A percentile compares a stretch with the other conserved stretches of the same genome.
phyloP scores from a whole-genome alignment of 1,140 invertebrate genomes.

The Drosophila fuyamai region DNA sequence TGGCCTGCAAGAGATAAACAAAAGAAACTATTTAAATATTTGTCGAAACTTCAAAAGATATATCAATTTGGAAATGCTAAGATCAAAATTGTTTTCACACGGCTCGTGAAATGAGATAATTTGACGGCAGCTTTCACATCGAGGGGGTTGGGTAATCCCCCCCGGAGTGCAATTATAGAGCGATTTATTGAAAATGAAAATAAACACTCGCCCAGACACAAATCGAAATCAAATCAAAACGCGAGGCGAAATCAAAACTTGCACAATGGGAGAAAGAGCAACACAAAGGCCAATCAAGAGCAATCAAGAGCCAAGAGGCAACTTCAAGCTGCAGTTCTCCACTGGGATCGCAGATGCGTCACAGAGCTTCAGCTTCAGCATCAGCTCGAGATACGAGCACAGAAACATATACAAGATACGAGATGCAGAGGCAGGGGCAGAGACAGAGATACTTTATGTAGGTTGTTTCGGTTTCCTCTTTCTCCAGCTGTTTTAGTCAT shows the following conservation, averaged over 20 bases:
- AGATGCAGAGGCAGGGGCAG: not conserved
- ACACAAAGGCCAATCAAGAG: constrained; percentile 62
- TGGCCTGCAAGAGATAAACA: constrained; percentile 51
- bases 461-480: constrained; percentile 42
- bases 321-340: constrained; percentile 34
- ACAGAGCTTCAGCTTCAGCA: constrained; percentile 14
- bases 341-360: constrained; percentile 58
- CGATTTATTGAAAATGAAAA: constrained; percentile 67
- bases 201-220: constrained; percentile 39
- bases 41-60: constrained; percentile 39
- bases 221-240: constrained; percentile 44
- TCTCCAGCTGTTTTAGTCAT: constrained; percentile 43
- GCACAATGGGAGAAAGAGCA: constrained; percentile 30
- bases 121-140: constrained; percentile 59
- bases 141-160: constrained; percentile 34
- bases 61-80: constrained; percentile 61
- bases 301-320: constrained; percentile 50
- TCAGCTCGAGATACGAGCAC: constrained; percentile 18
- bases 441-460: constrained; percentile 51
- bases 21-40: constrained; percentile 63
- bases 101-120: constrained; percentile 52
- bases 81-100: constrained; percentile 64
- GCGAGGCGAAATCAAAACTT: constrained; percentile 40
- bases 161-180: constrained; percentile 63
- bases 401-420: constrained; percentile 18